These are phyloP conservation scores for Limenitis camilla DNA, from an alignment of 2,888 invertebrate species.

Conservation along the genomic window DNA sequence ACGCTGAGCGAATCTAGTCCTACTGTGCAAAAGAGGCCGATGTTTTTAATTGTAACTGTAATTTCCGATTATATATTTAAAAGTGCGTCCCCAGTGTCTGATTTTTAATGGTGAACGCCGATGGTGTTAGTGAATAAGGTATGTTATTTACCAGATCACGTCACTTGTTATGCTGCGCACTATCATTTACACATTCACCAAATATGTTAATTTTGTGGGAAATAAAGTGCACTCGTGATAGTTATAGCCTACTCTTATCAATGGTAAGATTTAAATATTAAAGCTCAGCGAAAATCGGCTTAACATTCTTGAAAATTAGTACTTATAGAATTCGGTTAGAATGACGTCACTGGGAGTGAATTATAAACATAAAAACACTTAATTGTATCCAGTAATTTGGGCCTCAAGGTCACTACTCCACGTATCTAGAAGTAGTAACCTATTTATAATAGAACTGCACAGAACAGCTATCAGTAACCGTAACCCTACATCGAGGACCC, in stretches of 20 bases:
- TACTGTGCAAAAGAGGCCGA: conserved; percentile 45
- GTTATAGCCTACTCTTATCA: not conserved
- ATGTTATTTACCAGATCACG: conserved; percentile 55
- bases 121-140: conserved; percentile 45
- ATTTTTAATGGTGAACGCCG: conserved; percentile 29
- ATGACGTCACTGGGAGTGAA: conserved; percentile 68
- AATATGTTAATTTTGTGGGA: conserved; percentile 21
- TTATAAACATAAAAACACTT: conserved; percentile 67
- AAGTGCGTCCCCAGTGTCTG: conserved; percentile 28
- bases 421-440: conserved; percentile 54
- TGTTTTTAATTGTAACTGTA: conserved; percentile 38
- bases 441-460: conserved; percentile 57
- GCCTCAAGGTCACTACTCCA: conserved; percentile 62
- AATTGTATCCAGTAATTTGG: conserved; percentile 56
- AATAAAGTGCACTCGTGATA: not conserved
- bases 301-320: conserved; percentile 36
- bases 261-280: not conserved
- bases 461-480: conserved; percentile 43
- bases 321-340: conserved; percentile 53
- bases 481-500: conserved; percentile 47
- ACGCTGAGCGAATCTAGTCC: conserved; percentile 51
- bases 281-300: conserved; percentile 24
- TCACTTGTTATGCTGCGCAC: conserved; percentile 44
- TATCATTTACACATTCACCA: conserved; percentile 45
- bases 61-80: conserved; percentile 30